Base-by-base conservation (phyloP, 2,113 vertebrate genomes). In the Zingel zingel region DNA sequence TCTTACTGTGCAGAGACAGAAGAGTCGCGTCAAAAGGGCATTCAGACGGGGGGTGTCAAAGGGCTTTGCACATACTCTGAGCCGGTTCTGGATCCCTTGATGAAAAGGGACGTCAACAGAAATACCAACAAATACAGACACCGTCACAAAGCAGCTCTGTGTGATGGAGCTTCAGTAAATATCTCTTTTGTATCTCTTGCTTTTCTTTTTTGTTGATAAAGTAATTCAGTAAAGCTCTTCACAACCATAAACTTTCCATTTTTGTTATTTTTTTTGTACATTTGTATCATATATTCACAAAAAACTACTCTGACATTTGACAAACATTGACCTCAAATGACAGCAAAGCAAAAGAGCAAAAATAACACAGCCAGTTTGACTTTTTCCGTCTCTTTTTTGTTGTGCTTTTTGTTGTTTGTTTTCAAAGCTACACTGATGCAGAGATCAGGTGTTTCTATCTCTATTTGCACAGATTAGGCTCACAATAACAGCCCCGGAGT, bases 321-420 rank as follows among this genome's bases (percentile, higher is more conserved):
- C 94, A 92, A 94, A 95, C 94, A 95, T 92, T 92, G 92, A 95
- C 89, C 83, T 95, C 90, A 93, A 94, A 86, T 94, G 94, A 95
- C 94, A 92, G 89, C 88, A 93, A 94, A 93, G 86, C 78, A 92
- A 94, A 88, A 94, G 63, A 88, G 70, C 82, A 87, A 90, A 91
- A 90, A 89, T 54, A 89, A 88, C 76, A 93, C 86, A 91, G 88
- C 76, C 85, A 90, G 85, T 90, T 91, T 72, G 57, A 89, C 72
- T 89, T 81, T 43, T 65, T 91, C 84, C 43, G 11, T 82, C 77
- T 80, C 47, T 87, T 80, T 86, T 78, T 82, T 74, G 19, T 93
- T 95, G 95, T 96, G 94, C 94, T 95, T 95, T 87, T 88, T 84
- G 78, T 73, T 74, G 80, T 81, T 89, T 47, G 18, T 89, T 90